Conservation (phyloP, 2,888 invertebrate species). For the Xanthia togata region DNA sequence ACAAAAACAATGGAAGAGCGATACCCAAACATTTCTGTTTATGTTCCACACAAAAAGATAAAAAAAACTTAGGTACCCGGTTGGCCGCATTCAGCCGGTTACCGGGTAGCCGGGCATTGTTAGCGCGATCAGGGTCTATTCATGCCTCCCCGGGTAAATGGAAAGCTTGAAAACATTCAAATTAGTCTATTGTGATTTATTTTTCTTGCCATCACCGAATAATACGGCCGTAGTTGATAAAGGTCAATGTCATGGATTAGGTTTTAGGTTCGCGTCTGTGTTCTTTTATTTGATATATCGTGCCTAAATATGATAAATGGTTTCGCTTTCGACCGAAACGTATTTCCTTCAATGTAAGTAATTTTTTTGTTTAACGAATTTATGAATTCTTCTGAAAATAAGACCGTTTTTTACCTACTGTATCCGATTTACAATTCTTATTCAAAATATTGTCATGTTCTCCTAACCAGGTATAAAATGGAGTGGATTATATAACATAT, state of each 20-base stretch:
- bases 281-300: slow-evolving; percentile 53
- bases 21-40: slow-evolving; percentile 84
- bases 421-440: not conserved
- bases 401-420: too few relatives aligned
- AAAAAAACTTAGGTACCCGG: slow-evolving; percentile 75
- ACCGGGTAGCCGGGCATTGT: slow-evolving; percentile 79
- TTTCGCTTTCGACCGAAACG: slow-evolving; percentile 8
- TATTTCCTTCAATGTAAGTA: slow-evolving; percentile 32
- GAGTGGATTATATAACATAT: not conserved
- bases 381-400: slow-evolving; percentile 14
- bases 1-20: slow-evolving; percentile 82
- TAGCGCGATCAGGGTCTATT: slow-evolving; percentile 82
- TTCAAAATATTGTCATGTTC: not conserved
- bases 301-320: slow-evolving; percentile 53
- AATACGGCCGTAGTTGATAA: slow-evolving; percentile 74
- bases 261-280: slow-evolving; percentile 23
- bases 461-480: not conserved
- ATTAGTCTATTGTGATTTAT: slow-evolving; percentile 86
- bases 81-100: slow-evolving; percentile 78
- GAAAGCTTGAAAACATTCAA: slow-evolving; percentile 85
- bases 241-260: slow-evolving; percentile 74
- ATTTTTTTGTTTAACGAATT: slow-evolving; percentile 16
- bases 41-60: slow-evolving; percentile 81
- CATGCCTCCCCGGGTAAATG: slow-evolving; percentile 80
- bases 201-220: slow-evolving; percentile 79